phyloP scores from a whole-genome alignment of 2,888 invertebrate genomes.

The Cephus pygmeus region DNA sequence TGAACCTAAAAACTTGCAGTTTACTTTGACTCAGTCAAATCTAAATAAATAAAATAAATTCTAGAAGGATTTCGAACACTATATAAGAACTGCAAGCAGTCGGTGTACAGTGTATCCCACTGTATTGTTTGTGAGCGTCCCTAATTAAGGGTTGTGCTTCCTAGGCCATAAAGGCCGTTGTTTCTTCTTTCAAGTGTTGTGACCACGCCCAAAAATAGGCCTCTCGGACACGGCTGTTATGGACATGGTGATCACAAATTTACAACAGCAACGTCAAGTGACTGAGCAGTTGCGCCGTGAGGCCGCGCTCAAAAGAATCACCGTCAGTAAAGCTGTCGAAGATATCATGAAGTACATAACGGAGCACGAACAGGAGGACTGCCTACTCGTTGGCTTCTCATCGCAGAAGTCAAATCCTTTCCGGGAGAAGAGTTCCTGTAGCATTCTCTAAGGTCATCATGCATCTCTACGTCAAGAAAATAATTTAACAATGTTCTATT shows the following conservation, averaged over 20 bases:
- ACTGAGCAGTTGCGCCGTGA: constrained; percentile 94
- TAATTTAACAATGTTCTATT: neutral
- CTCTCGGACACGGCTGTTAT: constrained; percentile 89
- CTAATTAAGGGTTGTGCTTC: neutral
- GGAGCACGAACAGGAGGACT: constrained; percentile 94
- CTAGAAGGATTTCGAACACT: neutral
- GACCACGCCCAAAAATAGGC: constrained; percentile 77
- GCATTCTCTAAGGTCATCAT: constrained; percentile 74
- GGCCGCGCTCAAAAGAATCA: constrained; percentile 87
- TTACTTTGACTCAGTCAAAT: neutral
- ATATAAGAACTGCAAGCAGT: neutral
- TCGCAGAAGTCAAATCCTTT: constrained; percentile 96
- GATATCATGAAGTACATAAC: constrained; percentile 91
- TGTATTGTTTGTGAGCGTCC: neutral
- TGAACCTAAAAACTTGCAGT: neutral
- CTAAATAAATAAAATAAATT: neutral
- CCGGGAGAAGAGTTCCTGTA: constrained; percentile 92
- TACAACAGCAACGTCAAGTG: constrained; percentile 93
- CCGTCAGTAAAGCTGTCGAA: constrained; percentile 88
- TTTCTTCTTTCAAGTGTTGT: neutral
- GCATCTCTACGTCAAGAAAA: neutral
- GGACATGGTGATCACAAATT: constrained; percentile 90
- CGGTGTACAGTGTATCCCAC: neutral
- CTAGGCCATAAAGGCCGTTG: neutral
- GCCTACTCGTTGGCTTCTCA: constrained; percentile 91